A percentile compares a stretch with the other conserved stretches of the same genome.
Evolutionary conservation across 2,113 vertebrate species (phyloP).

Genomic region (Corapipo altera): DNA sequence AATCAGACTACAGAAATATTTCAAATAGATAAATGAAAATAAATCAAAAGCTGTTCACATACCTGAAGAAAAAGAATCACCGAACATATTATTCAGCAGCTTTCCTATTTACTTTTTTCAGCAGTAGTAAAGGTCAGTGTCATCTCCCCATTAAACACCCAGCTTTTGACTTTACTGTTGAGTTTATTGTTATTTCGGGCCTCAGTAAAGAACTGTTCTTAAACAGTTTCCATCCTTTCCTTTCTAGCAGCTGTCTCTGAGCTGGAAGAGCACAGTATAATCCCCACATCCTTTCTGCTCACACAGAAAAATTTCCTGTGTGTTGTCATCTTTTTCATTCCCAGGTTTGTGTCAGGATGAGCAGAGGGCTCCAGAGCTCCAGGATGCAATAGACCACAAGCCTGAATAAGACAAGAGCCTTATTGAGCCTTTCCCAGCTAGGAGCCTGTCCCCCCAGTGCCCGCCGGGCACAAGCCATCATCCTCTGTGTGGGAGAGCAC

Average conservation of each 20-base stretch:
- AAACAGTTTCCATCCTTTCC: not conserved
- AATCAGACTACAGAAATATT: not conserved
- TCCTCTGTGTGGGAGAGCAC: constrained; percentile 14
- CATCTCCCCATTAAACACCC: not conserved
- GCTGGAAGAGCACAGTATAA: not conserved
- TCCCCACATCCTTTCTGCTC: not conserved
- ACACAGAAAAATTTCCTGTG: not conserved
- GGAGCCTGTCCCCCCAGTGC: not conserved
- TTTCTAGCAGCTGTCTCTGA: not conserved
- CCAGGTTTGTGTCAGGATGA: not conserved
- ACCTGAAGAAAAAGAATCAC: not conserved
- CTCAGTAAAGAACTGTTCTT: not conserved
- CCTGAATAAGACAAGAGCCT: constrained; percentile 34
- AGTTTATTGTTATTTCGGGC: not conserved
- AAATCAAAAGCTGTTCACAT: not conserved
- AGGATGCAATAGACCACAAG: not conserved
- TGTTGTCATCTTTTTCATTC: not conserved
- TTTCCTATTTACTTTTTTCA: not conserved
- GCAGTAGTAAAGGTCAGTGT: not conserved
- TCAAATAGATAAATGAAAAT: not conserved
- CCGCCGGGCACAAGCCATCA: not conserved
- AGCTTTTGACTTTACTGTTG: not conserved
- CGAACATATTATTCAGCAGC: not conserved
- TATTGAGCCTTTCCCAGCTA: not conserved
- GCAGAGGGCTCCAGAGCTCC: not conserved